Conservation (phyloP, 35 echinoderm and acorn worm species). For the Apostichopus parvimensis region DNA sequence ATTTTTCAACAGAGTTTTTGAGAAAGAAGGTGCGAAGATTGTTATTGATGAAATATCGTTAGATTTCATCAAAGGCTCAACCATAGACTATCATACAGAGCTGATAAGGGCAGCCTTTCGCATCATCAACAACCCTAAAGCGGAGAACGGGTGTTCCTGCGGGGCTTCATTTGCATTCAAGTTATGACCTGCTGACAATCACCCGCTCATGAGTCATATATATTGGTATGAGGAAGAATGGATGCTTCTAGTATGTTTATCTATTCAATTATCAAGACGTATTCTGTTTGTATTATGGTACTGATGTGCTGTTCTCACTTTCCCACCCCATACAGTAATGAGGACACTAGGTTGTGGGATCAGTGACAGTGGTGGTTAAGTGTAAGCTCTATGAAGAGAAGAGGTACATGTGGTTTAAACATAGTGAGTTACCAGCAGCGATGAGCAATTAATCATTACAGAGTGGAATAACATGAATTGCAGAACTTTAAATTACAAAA, state of each 20-base stretch:
- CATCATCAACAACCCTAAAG: conserved; percentile 82
- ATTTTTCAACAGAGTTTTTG: conserved; percentile 79
- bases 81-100: conserved; percentile 93
- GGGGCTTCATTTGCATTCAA: conserved; percentile 95
- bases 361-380: too few species aligned
- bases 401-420: too few species aligned
- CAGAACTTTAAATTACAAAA: too few species aligned
- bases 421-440: too few species aligned
- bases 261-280: too few species aligned
- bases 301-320: too few species aligned
- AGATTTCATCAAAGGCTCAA: conserved; percentile 89
- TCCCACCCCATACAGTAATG: too few species aligned
- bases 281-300: too few species aligned
- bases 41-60: conserved; percentile 88
- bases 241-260: not conserved
- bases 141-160: conserved; percentile 96
- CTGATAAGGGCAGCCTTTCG: conserved; percentile 93
- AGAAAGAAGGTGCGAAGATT: conserved; percentile 82
- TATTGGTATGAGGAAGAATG: not conserved
- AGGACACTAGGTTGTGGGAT: too few species aligned
- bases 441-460: too few species aligned
- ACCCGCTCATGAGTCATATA: not conserved
- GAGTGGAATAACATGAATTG: too few species aligned
- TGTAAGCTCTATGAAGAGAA: too few species aligned
- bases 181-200: conserved; percentile 54